A percentile compares a stretch with the other conserved stretches of the same genome.
Conservation (phyloP, 23 tunicate species). For the Aplidium turbinatum region DNA sequence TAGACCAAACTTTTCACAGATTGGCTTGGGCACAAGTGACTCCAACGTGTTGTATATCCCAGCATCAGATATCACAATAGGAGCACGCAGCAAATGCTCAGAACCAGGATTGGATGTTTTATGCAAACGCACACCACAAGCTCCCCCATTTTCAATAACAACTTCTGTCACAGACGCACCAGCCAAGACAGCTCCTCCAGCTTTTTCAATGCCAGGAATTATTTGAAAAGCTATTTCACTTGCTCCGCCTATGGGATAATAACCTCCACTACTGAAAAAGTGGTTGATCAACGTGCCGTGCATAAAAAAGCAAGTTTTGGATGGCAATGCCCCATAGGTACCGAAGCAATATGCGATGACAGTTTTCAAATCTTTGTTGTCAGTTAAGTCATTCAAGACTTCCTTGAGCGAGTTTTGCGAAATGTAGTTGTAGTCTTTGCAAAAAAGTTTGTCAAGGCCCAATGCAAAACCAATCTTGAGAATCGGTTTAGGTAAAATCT, state of each 20-base stretch:
- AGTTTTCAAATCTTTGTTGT: constrained; percentile 55
- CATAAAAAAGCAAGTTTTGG: constrained; percentile 61
- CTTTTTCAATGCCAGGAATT: constrained; percentile 76
- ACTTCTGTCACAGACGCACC: constrained; percentile 54
- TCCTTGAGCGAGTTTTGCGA: constrained; percentile 35
- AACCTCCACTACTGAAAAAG: constrained; percentile 64
- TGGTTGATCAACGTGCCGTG: constrained; percentile 82
- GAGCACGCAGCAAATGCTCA: constrained; percentile 24
- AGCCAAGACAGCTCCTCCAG: constrained; percentile 70
- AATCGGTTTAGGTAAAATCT: constrained; percentile 46
- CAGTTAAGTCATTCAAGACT: constrained; percentile 53
- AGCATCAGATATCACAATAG: constrained; percentile 66
- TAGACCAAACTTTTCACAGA: constrained; percentile 32
- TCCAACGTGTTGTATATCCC: constrained; percentile 81
- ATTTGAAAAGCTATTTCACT: constrained; percentile 87
- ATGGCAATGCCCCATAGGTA: constrained; percentile 66
- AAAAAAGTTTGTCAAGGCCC: constrained; percentile 40
- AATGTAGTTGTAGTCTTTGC: constrained; percentile 26
- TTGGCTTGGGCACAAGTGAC: constrained; percentile 32
- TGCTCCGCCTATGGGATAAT: constrained; percentile 80
- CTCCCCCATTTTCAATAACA: constrained; percentile 57
- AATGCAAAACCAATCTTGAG: constrained; percentile 24
- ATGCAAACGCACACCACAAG: constrained; percentile 46
- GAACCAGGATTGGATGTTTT: neutral
- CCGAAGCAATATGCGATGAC: constrained; percentile 77